phyloP scores from a whole-genome alignment of 2,888 invertebrate species.

The Amorpha juglandis region DNA sequence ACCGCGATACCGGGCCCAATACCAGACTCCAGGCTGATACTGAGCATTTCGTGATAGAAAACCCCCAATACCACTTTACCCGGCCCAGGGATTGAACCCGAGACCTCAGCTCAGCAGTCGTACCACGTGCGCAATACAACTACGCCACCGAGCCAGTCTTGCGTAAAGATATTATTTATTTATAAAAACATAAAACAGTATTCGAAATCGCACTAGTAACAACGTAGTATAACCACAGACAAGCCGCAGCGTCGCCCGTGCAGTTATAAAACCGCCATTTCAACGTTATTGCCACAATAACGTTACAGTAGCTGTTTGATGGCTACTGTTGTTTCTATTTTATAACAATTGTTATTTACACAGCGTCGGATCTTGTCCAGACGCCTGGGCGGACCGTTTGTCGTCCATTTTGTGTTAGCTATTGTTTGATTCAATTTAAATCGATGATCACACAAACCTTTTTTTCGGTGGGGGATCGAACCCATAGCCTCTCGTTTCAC shows the following conservation, averaged over 20 bases:
- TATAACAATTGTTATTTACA: slow-evolving; percentile 7
- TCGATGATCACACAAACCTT: too few species aligned
- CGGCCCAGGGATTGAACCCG: too few species aligned
- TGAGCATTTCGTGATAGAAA: too few species aligned
- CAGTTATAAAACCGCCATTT: neutral
- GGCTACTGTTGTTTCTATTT: neutral
- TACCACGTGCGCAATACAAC: too few species aligned
- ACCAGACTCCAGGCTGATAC: too few species aligned
- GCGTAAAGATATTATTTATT: neutral
- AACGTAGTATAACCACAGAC: neutral
- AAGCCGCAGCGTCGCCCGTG: neutral
- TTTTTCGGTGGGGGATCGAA: too few species aligned
- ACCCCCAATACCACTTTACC: too few species aligned
- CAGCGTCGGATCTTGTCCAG: slow-evolving; percentile 15
- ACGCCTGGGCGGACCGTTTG: neutral
- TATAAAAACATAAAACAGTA: neutral
- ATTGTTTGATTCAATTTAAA: neutral
- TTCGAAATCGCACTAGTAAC: neutral
- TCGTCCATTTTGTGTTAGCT: neutral
- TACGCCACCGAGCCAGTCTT: too few species aligned
- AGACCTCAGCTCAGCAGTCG: too few species aligned
- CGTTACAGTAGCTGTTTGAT: neutral
- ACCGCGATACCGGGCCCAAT: too few species aligned
- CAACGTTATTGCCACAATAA: neutral
- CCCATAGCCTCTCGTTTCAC: too few species aligned